Percentiles rank a stretch among this genome's conserved stretches.
phyloP scores from a whole-genome alignment of 1,140 invertebrate species.

The Aphis gossypii region DNA sequence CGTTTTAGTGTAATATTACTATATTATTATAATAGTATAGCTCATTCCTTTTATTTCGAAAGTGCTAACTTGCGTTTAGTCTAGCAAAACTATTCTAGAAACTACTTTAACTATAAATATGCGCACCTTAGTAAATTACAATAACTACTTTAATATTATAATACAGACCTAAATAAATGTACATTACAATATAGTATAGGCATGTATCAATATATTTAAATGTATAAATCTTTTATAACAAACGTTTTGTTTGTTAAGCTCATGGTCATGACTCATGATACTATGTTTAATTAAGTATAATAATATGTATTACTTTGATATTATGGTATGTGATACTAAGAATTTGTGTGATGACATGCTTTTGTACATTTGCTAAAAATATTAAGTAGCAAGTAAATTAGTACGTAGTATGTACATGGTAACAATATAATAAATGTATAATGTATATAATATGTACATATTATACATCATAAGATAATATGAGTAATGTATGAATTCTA shows the following conservation, averaged over 20 bases:
- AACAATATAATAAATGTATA: neutral
- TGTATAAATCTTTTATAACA: neutral
- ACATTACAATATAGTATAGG: constrained; percentile 21
- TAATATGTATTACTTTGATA: neutral
- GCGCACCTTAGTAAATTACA: neutral
- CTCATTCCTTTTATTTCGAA: constrained; percentile 21
- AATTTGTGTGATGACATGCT: constrained; percentile 35
- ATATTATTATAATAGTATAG: neutral
- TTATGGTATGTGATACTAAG: constrained; percentile 22
- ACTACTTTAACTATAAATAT: constrained; percentile 37
- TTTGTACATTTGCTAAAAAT: constrained; percentile 38
- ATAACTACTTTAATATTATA: constrained; percentile 32
- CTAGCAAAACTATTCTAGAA: constrained; percentile 45
- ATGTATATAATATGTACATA: neutral
- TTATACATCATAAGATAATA: constrained; percentile 1
- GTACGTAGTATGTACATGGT: constrained; percentile 11
- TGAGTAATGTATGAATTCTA: constrained; percentile 42
- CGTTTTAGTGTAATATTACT: neutral
- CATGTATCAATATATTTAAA: neutral
- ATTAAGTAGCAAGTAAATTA: constrained; percentile 15
- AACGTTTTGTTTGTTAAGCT: neutral
- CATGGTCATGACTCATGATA: neutral
- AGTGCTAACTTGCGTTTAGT: constrained; percentile 38
- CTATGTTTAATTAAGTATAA: neutral
- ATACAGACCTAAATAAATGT: constrained; percentile 28